phyloP scores from a whole-genome alignment of 2,888 invertebrate species.

The Diaprepes abbreviatus region DNA sequence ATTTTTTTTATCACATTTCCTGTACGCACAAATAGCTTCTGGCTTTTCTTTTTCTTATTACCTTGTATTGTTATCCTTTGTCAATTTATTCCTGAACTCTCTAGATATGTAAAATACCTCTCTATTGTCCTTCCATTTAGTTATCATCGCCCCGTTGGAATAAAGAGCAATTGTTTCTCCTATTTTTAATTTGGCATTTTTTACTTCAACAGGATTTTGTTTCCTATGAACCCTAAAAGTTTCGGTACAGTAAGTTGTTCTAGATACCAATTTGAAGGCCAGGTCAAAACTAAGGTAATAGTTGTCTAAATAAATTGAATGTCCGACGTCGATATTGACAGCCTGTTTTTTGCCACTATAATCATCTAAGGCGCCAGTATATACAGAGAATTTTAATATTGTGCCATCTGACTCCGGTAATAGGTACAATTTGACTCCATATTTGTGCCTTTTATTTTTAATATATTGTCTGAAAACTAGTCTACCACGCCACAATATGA shows the following conservation, averaged over 20 bases:
- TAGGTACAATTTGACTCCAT: conserved; percentile 59
- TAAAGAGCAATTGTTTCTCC: conserved; percentile 51
- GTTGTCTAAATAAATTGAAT: conserved; percentile 54
- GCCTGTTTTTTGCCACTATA: conserved; percentile 55
- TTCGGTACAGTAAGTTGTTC: conserved; percentile 62
- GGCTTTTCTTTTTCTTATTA: conserved; percentile 39
- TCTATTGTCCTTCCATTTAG: conserved; percentile 59
- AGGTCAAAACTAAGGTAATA: conserved; percentile 53
- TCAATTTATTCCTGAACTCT: conserved; percentile 52
- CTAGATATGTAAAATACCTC: conserved; percentile 58
- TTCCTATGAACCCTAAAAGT: conserved; percentile 56
- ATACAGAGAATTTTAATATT: conserved; percentile 56
- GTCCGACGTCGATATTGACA: conserved; percentile 50
- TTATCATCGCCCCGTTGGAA: conserved; percentile 53
- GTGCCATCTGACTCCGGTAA: conserved; percentile 53
- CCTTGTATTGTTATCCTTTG: conserved; percentile 45
- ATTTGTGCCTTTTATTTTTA: conserved; percentile 60
- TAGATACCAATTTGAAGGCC: conserved; percentile 37
- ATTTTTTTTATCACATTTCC: conserved; percentile 53
- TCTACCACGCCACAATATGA: conserved; percentile 57
- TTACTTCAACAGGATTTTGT: conserved; percentile 52
- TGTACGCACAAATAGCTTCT: conserved; percentile 33
- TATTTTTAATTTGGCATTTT: conserved; percentile 50
- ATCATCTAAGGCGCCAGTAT: conserved; percentile 56
- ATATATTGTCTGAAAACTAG: conserved; percentile 60